A percentile compares a stretch with the other conserved stretches of the same genome.
Conservation (phyloP, 2,113 vertebrate species). For the Microcebus ravelobensis region DNA sequence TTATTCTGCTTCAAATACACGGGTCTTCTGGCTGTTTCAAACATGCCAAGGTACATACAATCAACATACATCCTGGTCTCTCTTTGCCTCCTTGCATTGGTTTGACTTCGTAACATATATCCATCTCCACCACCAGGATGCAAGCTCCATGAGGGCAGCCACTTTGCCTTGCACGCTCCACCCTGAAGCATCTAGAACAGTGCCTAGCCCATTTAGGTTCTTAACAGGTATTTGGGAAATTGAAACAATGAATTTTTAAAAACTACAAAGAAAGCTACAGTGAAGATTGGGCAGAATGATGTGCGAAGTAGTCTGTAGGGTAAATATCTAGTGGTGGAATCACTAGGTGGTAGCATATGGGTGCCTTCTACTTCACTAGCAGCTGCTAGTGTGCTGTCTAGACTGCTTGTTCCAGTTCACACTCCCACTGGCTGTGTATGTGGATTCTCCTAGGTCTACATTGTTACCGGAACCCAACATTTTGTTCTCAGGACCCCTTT, state of each 20-base stretch:
- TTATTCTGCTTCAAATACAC: neutral
- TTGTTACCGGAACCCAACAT: neutral
- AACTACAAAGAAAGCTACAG: neutral
- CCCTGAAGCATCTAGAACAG: neutral
- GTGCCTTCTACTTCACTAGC: neutral
- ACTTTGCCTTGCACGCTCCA: neutral
- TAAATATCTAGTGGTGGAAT: neutral
- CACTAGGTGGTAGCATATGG: neutral
- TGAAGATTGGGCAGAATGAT: neutral
- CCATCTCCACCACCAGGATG: neutral
- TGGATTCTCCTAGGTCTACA: neutral
- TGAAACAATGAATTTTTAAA: neutral
- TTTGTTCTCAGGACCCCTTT: neutral
- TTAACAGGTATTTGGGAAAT: neutral
- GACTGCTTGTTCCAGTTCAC: neutral
- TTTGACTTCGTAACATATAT: neutral
- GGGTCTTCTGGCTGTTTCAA: neutral
- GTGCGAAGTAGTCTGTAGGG: neutral
- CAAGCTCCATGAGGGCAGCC: accelerated
- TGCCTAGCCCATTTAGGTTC: neutral
- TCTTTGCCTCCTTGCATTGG: neutral
- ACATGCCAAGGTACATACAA: neutral
- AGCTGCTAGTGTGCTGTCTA: neutral
- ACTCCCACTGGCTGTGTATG: neutral
- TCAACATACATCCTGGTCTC: neutral